Base-by-base conservation (phyloP, 2,797 vertebrate species). In the Notolepis coatsorum region DNA sequence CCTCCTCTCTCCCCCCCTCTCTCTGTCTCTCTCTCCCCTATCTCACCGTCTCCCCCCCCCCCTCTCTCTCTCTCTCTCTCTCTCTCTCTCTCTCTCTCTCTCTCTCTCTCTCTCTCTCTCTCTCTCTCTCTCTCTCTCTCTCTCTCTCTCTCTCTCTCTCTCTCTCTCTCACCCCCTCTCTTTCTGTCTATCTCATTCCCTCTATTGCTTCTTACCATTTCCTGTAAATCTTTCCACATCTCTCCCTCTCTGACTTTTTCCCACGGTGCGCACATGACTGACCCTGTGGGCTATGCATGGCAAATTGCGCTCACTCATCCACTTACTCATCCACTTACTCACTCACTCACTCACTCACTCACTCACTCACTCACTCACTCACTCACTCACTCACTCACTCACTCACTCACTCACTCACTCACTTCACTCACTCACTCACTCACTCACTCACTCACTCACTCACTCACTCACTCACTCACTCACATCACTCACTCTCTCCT, bases 91-190 rank as follows among this genome's bases (percentile, higher is more conserved):
- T n/a, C n/a, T n/a, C n/a, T n/a, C 30, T n/a, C 13, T 38, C 13
- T 18, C 27, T 24, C 38, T 33, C 4, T 38, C 15, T 41, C 25
- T 8, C 35, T 39, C 24, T 15, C 69, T 51, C 31, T 45, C 47
- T 18, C 5, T 28, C 23, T 49, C 31, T 7, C 6, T 42, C 5
- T 31, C 6, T 54, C 30, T 41, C 1, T 65, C 33, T 9, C 17
- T 37, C 31, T 31, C 12, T 25, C 35, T 2, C 18, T 35, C 39
- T 48, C 54, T 15, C 50, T 5, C 41, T 27, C 45, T 30, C 51
- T 72, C 58, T 49, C 45, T 17, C 37, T 41, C 38, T 33, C 15
- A 20, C 47, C 30, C 13, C 13, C n/a, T n/a, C 30, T n/a, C 13
- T 38, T n/a, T 18, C 27, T 24, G 31, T 33, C 4, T 2, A 35